Conservation (phyloP, 1,140 invertebrate genomes). For the Dreissena polymorpha region DNA sequence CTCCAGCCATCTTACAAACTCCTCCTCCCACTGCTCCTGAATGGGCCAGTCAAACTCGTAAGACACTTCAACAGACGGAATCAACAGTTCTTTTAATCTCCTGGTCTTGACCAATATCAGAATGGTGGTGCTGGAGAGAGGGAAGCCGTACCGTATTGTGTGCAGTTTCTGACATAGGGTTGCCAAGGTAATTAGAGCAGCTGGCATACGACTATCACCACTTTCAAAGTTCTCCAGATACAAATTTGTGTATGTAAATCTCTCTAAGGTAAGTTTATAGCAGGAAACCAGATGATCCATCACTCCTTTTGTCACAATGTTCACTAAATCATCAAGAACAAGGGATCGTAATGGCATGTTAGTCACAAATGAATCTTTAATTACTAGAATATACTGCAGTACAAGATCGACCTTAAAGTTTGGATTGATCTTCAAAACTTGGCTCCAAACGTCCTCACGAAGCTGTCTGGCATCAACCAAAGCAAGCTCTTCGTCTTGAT, state of each 20-base stretch:
- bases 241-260: constrained; percentile 64
- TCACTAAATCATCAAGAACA: constrained; percentile 62
- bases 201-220: constrained; percentile 60
- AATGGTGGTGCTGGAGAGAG: constrained; percentile 61
- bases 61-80: constrained; percentile 61
- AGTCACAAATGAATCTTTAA: constrained; percentile 61
- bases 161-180: constrained; percentile 54
- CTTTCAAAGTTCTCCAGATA: constrained; percentile 63
- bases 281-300: constrained; percentile 59
- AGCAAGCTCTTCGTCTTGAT: constrained; percentile 64
- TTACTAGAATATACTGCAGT: constrained; percentile 60
- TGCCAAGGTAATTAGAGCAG: constrained; percentile 57
- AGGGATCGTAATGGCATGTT: constrained; percentile 60
- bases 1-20: constrained; percentile 55
- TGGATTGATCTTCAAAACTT: constrained; percentile 55
- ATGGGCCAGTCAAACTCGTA: constrained; percentile 63
- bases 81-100: constrained; percentile 56
- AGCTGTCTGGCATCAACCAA: constrained; percentile 55
- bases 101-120: constrained; percentile 57
- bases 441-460: constrained; percentile 56
- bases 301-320: constrained; percentile 65
- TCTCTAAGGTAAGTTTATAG: constrained; percentile 54
- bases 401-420: constrained; percentile 59
- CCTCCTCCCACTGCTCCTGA: constrained; percentile 38
- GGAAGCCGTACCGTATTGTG: constrained; percentile 63